Evolutionary conservation across 2,113 vertebrate genomes (phyloP).

Genomic region (Deroptyus accipitrinus): DNA sequence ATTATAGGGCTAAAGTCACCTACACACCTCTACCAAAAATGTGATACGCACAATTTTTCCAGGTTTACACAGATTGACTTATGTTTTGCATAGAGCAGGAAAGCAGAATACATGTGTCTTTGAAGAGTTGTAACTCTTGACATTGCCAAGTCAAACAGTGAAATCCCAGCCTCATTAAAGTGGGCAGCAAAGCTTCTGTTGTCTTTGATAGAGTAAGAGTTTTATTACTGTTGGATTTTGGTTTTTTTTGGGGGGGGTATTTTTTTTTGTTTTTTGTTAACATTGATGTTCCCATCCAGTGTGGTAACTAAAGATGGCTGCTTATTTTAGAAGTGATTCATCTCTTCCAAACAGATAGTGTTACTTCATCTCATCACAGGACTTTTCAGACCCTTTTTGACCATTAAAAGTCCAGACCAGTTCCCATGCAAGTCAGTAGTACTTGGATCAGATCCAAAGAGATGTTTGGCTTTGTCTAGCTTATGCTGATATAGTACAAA

Average conservation of each 20-base stretch:
- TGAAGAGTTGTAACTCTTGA: not conserved
- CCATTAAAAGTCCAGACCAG: not conserved
- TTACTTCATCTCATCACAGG: not conserved
- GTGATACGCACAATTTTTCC: not conserved
- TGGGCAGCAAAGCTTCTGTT: not conserved
- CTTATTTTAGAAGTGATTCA: constrained; percentile 1
- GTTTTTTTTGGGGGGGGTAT: not conserved
- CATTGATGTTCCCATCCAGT: not conserved
- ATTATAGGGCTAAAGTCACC: not conserved
- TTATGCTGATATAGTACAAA: constrained; percentile 11
- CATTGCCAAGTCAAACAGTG: not conserved
- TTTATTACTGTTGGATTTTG: not conserved
- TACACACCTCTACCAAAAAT: not conserved
- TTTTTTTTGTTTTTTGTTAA: not conserved
- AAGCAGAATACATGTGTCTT: not conserved
- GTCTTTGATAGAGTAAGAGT: not conserved
- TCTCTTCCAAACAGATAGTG: not conserved
- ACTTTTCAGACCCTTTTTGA: constrained; percentile 3
- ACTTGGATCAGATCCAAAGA: not conserved
- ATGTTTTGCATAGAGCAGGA: not conserved
- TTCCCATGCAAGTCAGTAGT: not conserved
- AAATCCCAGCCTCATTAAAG: not conserved
- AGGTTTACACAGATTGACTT: not conserved
- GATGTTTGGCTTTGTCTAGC: constrained; percentile 12
- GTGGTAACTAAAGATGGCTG: not conserved